These are phyloP conservation scores for Orientallactaga sibirica DNA, from an alignment of 2,797 vertebrate genomes.

Conservation along the genomic window DNA sequence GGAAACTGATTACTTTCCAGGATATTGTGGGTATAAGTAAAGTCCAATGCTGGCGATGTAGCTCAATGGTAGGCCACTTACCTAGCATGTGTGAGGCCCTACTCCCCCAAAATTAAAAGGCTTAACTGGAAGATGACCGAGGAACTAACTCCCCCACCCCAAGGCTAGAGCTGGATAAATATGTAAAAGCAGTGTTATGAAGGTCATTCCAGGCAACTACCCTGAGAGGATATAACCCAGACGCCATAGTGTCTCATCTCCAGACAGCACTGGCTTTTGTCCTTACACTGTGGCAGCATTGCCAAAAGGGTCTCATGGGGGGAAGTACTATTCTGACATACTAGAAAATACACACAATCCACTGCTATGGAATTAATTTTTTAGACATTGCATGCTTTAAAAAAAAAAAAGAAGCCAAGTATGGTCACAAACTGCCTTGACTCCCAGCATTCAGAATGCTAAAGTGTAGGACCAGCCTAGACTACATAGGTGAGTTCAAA, in stretches of 20 bases:
- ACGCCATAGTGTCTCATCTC: background rate
- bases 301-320: background rate
- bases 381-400: background rate
- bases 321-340: slow-evolving; percentile 37
- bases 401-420: background rate
- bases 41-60: background rate
- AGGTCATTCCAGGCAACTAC: slow-evolving; percentile 43
- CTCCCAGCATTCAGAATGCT: background rate
- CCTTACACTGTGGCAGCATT: background rate
- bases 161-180: slow-evolving; percentile 15
- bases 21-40: slow-evolving; percentile 17
- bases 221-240: slow-evolving; percentile 12
- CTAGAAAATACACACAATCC: background rate
- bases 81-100: background rate
- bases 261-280: slow-evolving; percentile 16
- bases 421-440: background rate
- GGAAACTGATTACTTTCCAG: slow-evolving; percentile 53
- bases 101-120: background rate
- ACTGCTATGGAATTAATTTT: slow-evolving; percentile 2
- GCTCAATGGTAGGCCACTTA: background rate
- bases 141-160: slow-evolving; percentile 9
- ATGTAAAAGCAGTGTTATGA: slow-evolving; percentile 26
- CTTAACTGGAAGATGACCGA: slow-evolving; percentile 30
- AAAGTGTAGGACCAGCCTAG: background rate
- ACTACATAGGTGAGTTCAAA: background rate